A percentile compares a stretch with the other conserved stretches of the same genome.
Evolutionary conservation across 1,140 invertebrate genomes (phyloP).

Genomic region (Brachionus rotundiformis): DNA sequence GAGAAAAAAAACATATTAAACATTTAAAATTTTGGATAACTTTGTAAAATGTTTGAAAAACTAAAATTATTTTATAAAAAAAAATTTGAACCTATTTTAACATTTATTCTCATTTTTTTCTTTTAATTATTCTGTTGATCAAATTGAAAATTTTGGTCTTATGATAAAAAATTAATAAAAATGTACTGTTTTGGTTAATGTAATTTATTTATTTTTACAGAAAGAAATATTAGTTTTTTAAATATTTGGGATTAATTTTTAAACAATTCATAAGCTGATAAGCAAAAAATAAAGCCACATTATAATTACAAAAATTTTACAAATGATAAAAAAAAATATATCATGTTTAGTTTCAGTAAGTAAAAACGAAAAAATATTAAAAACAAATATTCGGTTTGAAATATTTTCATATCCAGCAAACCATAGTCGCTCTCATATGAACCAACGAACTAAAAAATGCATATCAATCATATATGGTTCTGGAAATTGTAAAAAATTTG

Average conservation of each 20-base stretch:
- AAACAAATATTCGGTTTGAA: conserved; percentile 22
- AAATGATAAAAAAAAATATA: not conserved
- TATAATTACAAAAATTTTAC: conserved; percentile 6
- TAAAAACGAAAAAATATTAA: conserved; percentile 1
- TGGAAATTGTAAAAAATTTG: not conserved
- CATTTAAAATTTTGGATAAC: too few species aligned
- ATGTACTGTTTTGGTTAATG: not conserved
- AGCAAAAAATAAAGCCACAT: not conserved
- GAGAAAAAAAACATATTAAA: too few species aligned
- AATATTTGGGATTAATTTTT: conserved; percentile 13
- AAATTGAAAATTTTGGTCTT: too few species aligned
- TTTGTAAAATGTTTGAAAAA: too few species aligned
- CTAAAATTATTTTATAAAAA: too few species aligned
- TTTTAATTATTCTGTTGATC: too few species aligned
- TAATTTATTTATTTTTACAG: conserved; percentile 34
- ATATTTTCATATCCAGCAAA: conserved; percentile 26
- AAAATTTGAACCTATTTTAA: too few species aligned
- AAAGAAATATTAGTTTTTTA: not conserved
- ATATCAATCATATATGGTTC: not conserved
- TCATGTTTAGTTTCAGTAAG: not conserved
- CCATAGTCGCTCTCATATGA: not conserved
- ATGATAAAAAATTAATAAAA: too few species aligned
- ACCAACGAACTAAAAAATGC: conserved; percentile 18
- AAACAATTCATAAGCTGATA: conserved; percentile 26
- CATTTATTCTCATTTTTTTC: too few species aligned